These are phyloP conservation scores for Cryptoblepharus egeriae DNA, from an alignment of 2,797 vertebrate genomes.

Conservation along the genomic window DNA sequence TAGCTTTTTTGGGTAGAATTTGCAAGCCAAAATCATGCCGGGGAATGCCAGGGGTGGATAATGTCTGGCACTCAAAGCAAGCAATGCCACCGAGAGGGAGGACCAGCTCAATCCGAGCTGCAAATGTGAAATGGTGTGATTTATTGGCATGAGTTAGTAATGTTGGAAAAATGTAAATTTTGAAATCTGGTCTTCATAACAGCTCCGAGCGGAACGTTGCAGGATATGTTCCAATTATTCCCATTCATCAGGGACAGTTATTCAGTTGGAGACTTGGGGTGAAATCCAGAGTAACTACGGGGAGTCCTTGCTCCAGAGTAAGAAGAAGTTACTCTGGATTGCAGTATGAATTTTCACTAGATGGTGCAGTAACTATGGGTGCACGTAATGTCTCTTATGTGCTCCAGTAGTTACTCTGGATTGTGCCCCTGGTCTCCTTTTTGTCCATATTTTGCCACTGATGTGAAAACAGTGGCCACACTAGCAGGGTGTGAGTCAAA, in stretches of 20 bases:
- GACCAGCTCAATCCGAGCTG: background rate
- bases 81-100: background rate
- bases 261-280: too few species aligned
- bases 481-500: too few species aligned
- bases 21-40: background rate
- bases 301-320: too few species aligned
- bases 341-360: too few species aligned
- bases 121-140: background rate
- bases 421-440: too few species aligned
- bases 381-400: too few species aligned
- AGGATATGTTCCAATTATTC: background rate
- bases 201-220: background rate
- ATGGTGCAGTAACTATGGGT: too few species aligned
- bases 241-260: background rate
- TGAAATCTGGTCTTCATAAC: background rate
- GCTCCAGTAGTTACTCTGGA: too few species aligned
- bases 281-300: too few species aligned
- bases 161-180: background rate
- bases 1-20: slow-evolving; percentile 31
- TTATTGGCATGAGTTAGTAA: background rate
- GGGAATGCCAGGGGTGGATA: background rate
- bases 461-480: too few species aligned
- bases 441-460: background rate
- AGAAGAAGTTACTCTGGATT: too few species aligned
- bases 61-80: background rate